These are phyloP conservation scores for Gambusia holbrooki DNA, from an alignment of 2,113 vertebrate genomes.

Conservation along the genomic window DNA sequence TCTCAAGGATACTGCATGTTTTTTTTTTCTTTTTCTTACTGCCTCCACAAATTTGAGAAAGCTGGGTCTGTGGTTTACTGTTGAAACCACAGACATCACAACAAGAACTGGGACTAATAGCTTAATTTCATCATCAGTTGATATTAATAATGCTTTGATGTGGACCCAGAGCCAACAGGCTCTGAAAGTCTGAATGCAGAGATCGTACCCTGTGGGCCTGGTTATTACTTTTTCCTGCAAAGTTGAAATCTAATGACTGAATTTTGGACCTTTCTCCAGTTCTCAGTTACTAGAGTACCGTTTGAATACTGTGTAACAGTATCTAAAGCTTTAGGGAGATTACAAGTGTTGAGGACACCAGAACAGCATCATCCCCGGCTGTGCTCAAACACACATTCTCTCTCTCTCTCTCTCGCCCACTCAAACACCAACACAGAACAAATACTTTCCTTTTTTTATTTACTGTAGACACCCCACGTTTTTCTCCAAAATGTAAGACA, in stretches of 20 bases:
- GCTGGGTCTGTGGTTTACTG: no score
- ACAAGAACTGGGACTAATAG: no score
- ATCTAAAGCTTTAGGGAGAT: constrained; percentile 78
- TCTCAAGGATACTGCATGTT: no score
- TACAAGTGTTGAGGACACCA: constrained; percentile 70
- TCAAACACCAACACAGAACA: constrained; percentile 60
- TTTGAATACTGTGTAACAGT: constrained; percentile 60
- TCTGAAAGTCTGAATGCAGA: neutral
- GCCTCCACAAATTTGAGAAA: no score
- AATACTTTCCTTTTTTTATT: constrained; percentile 27
- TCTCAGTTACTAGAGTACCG: constrained; percentile 47
- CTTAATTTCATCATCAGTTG: neutral
- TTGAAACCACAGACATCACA: no score
- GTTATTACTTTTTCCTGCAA: neutral
- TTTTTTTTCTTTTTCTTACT: no score
- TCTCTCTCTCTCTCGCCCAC: constrained; percentile 53
- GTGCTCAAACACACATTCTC: constrained; percentile 55
- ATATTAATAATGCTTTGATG: neutral
- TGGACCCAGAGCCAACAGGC: neutral
- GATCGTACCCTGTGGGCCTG: neutral
- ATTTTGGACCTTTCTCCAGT: constrained; percentile 9
- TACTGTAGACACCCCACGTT: constrained; percentile 29
- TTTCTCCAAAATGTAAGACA: constrained; percentile 50
- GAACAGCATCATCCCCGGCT: constrained; percentile 66
- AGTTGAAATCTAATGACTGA: constrained; percentile 13